These are phyloP conservation scores for Petrocephalus schoutedeni DNA, from an alignment of 2,797 vertebrate genomes.

Conservation along the genomic window DNA sequence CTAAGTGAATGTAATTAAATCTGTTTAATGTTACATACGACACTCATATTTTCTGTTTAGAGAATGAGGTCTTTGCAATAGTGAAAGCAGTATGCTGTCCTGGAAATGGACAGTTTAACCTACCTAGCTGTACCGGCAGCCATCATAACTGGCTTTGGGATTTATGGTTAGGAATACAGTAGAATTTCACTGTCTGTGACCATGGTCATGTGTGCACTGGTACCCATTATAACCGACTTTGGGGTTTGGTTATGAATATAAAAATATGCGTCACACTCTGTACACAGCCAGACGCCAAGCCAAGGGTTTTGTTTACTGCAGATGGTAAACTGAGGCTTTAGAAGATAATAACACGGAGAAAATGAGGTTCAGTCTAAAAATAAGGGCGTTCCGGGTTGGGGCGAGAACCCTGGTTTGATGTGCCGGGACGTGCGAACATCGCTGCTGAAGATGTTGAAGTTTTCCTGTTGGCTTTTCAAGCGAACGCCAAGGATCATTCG, in stretches of 20 bases:
- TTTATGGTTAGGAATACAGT: background rate
- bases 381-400: background rate
- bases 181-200: background rate
- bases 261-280: background rate
- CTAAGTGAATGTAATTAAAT: background rate
- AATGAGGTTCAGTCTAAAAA: slow-evolving; percentile 6
- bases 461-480: background rate
- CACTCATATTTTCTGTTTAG: background rate
- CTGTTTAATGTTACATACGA: background rate
- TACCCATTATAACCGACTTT: background rate
- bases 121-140: background rate
- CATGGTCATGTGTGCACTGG: background rate
- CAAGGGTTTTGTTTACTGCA: slow-evolving; percentile 1
- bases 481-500: background rate
- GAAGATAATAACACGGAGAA: background rate
- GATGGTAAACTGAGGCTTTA: background rate
- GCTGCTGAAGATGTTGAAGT: background rate
- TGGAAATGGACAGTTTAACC: background rate
- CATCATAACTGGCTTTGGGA: background rate
- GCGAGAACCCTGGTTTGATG: background rate
- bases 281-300: background rate
- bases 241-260: background rate
- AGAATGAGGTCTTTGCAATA: background rate
- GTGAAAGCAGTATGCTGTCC: background rate
- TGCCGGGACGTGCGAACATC: background rate